These are phyloP conservation scores for Betta splendens DNA, from an alignment of 2,797 vertebrate species.

Conservation along the genomic window DNA sequence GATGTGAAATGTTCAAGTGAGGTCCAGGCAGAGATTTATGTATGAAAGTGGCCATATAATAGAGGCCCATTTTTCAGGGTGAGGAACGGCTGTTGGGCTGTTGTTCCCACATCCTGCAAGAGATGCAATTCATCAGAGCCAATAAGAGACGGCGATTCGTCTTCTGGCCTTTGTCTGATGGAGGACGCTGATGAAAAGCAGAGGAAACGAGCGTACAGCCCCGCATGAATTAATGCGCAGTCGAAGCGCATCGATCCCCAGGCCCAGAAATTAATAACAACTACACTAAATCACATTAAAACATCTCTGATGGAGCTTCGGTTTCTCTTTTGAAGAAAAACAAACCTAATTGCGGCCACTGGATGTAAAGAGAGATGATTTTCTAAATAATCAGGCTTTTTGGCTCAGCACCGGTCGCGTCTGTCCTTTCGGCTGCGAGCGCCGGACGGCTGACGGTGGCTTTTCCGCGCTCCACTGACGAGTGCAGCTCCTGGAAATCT, in stretches of 20 bases:
- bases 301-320: constrained; percentile 13
- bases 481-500: constrained; percentile 56
- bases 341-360: constrained; percentile 16
- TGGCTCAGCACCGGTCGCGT: constrained; percentile 23
- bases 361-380: constrained; percentile 25
- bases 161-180: constrained; percentile 76
- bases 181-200: constrained; percentile 75
- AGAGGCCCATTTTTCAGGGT: constrained; percentile 65
- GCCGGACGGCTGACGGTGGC: constrained; percentile 44
- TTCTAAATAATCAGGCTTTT: constrained; percentile 36
- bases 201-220: constrained; percentile 64
- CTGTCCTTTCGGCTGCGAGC: constrained; percentile 28
- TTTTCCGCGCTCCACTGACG: constrained; percentile 56
- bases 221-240: constrained; percentile 56
- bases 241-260: constrained; percentile 53
- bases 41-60: constrained; percentile 63
- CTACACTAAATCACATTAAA: constrained; percentile 24
- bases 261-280: constrained; percentile 37
- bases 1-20: constrained; percentile 66
- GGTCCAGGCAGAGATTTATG: constrained; percentile 71
- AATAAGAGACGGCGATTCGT: constrained; percentile 75
- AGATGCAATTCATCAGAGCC: constrained; percentile 70
- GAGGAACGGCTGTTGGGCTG: constrained; percentile 66
- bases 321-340: constrained; percentile 17
- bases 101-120: constrained; percentile 69